Base-by-base conservation (phyloP, 2,888 invertebrate species). In the Camptogramma bilineatum region DNA sequence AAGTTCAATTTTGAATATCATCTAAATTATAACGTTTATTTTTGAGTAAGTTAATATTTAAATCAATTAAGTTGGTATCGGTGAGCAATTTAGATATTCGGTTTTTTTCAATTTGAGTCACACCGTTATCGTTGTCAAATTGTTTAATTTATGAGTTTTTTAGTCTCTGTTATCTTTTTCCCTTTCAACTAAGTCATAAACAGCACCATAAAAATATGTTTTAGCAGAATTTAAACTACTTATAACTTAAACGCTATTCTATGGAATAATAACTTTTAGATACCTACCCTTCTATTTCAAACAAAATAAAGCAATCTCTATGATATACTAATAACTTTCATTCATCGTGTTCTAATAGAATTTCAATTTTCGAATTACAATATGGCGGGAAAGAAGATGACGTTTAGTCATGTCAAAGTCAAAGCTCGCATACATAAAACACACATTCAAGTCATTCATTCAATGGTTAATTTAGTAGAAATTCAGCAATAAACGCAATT, bases 201-300 rank as follows among this genome's bases (percentile, higher is more conserved):
- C 2, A 55, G 16, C 16, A 21, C 13, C 58, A 52, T 59, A 59
- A 58, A 63, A 42, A 17, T 17, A 51, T 24, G 39, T 47, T 51
- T 64, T 60, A 60, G 55, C 55, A 56, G 64, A 55, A 52, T 47
- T 52, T 47, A 59, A 51, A 24, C n/a, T n/a, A n/a, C n/a, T 47
- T 24, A 64, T 64, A 64, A 64, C 21, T 64, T 54, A 55, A 28
- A 47, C 46, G 18, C 31, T 16, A 2, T 18, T 8, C 7, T 18
- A 48, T 24, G 34, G 46, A 52, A 44, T 4, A 17, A 39, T 24
- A 44, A n/a, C n/a, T n/a, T n/a, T n/a, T 58, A 51, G 57, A 42
- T 21, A 16, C 24, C 13, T 53, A 16, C 24, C 13, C 42, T 3
- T 46, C 24, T 17, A 16, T 44, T 44, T 44, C 4, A 44, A 44